Evolutionary conservation across 2,888 invertebrate genomes (phyloP).

Genomic region (Galerucella nymphaeae): DNA sequence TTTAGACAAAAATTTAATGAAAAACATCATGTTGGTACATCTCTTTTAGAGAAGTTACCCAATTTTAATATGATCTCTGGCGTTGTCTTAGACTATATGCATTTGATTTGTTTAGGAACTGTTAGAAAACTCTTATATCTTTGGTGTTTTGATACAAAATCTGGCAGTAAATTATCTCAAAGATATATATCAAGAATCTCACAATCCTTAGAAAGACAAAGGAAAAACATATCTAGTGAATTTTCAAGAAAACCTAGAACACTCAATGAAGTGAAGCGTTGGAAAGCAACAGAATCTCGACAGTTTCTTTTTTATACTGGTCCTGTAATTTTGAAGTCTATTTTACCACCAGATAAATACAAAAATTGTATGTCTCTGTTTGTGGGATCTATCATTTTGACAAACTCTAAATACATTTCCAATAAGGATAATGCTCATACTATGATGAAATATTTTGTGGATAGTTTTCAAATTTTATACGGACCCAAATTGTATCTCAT

Average conservation of each 20-base stretch:
- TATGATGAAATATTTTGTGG: constrained; percentile 45
- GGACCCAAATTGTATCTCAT: constrained; percentile 42
- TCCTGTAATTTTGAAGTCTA: constrained; percentile 25
- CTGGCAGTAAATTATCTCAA: constrained; percentile 35
- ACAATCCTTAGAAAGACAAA: too few species aligned
- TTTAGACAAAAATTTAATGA: constrained; percentile 21
- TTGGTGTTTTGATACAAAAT: constrained; percentile 35
- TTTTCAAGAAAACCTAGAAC: too few species aligned
- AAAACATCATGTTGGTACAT: constrained; percentile 29
- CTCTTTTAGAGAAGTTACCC: constrained; percentile 24
- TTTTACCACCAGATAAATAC: constrained; percentile 9
- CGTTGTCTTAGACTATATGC: constrained; percentile 38
- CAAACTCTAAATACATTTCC: not conserved
- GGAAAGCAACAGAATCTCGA: constrained; percentile 17
- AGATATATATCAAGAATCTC: constrained; percentile 6
- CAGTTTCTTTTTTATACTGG: constrained; percentile 29
- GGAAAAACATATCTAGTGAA: too few species aligned
- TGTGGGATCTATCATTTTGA: constrained; percentile 41
- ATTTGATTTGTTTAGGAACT: constrained; percentile 3
- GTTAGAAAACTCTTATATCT: not conserved
- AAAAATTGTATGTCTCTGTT: constrained; percentile 44
- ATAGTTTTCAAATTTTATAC: constrained; percentile 41
- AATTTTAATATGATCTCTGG: not conserved
- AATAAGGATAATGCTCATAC: constrained; percentile 25
- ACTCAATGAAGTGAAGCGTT: too few species aligned